Percentiles rank a stretch among this genome's conserved stretches.
Conservation (phyloP, 2,797 vertebrate species). For the Tauraco hartlaubi region DNA sequence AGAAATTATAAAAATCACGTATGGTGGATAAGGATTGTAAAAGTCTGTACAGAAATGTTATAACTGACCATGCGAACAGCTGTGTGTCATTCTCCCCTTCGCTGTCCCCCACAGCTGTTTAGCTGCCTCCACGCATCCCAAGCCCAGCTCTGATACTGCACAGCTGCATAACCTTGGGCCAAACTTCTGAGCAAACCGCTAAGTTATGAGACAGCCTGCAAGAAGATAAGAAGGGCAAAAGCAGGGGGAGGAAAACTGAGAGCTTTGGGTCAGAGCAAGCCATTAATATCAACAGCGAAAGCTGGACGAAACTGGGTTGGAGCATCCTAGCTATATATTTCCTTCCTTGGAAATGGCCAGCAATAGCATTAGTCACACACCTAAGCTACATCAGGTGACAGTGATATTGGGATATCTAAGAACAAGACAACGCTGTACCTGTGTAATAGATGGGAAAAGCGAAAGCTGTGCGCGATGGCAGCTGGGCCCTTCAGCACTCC, state of each 20-base stretch:
- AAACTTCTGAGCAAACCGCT: slow-evolving; percentile 64
- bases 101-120: slow-evolving; percentile 51
- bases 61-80: not conserved
- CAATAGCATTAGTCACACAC: not conserved
- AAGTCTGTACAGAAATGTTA: not conserved
- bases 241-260: slow-evolving; percentile 34
- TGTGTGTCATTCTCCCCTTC: not conserved
- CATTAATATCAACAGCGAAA: slow-evolving; percentile 16
- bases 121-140: slow-evolving; percentile 36
- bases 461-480: not conserved
- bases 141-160: slow-evolving; percentile 63
- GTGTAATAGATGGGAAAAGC: not conserved
- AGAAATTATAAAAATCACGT: not conserved
- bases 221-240: slow-evolving; percentile 62
- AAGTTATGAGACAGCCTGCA: slow-evolving; percentile 55
- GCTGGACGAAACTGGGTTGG: not conserved
- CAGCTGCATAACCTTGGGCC: slow-evolving; percentile 75
- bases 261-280: slow-evolving; percentile 31
- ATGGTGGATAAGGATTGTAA: not conserved
- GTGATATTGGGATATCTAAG: not conserved
- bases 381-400: not conserved
- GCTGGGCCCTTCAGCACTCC: not conserved
- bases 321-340: not conserved
- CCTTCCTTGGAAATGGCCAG: not conserved
- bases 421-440: not conserved